Conservation (phyloP, 2,113 vertebrate species). For the Chionis minor region DNA sequence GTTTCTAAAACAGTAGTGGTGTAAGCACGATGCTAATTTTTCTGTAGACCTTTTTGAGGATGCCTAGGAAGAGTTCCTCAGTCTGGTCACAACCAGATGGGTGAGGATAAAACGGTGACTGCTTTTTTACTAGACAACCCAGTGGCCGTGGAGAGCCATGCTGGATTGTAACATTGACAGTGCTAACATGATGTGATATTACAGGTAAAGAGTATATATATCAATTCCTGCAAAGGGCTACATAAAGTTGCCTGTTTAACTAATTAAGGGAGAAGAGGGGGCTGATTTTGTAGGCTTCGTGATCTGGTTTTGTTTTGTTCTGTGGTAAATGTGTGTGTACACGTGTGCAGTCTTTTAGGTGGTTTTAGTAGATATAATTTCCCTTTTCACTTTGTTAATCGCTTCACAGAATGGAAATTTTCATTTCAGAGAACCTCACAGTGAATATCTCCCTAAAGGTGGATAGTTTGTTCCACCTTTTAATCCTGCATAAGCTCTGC, state of each 20-base stretch:
- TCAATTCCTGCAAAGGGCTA: neutral
- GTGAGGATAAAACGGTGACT: neutral
- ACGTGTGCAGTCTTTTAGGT: neutral
- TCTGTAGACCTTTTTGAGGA: neutral
- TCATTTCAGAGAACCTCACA: neutral
- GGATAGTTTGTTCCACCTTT: conserved; percentile 27
- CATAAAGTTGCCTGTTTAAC: neutral
- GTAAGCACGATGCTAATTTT: neutral
- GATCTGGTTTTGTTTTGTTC: neutral
- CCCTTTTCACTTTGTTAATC: neutral
- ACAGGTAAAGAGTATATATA: neutral
- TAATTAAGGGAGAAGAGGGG: neutral
- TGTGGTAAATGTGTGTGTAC: neutral
- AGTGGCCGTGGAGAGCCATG: neutral
- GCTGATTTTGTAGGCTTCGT: neutral
- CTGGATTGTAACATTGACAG: neutral
- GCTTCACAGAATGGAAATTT: neutral
- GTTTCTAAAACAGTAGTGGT: neutral
- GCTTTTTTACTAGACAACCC: neutral
- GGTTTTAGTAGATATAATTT: neutral
- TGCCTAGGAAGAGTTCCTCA: neutral
- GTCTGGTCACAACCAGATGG: neutral
- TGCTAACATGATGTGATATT: neutral
- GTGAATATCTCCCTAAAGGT: conserved; percentile 10
- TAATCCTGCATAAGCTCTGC: conserved; percentile 1